Evolutionary conservation across 2,888 invertebrate species (phyloP).

Genomic region (Phanerotoma sp.): DNA sequence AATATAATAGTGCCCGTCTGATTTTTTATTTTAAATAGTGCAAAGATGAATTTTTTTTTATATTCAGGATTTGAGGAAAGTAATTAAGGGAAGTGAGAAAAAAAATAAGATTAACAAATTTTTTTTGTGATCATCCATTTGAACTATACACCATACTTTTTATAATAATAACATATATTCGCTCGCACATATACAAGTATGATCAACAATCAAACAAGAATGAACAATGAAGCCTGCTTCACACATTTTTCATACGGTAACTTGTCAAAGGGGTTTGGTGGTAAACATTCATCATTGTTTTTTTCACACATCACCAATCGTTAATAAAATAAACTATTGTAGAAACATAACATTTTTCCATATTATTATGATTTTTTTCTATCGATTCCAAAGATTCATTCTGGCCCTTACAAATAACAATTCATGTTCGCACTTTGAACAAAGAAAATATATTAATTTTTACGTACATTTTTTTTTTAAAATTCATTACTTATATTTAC

Average conservation of each 20-base stretch:
- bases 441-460: slow-evolving; percentile 37
- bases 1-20: too few relatives aligned
- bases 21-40: too few relatives aligned
- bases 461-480: slow-evolving; percentile 33
- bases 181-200: slow-evolving; percentile 28
- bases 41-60: too few relatives aligned
- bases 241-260: slow-evolving; percentile 30
- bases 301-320: neutral
- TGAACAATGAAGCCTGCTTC: slow-evolving; percentile 49
- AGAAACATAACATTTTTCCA: slow-evolving; percentile 2
- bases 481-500: slow-evolving; percentile 45
- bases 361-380: neutral
- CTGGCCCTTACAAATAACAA: slow-evolving; percentile 9
- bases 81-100: too few relatives aligned
- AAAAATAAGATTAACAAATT: too few relatives aligned
- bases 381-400: slow-evolving; percentile 12
- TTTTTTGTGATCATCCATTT: too few relatives aligned
- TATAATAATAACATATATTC: neutral
- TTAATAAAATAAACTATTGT: slow-evolving; percentile 2
- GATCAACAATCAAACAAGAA: slow-evolving; percentile 43
- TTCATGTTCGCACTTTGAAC: slow-evolving; percentile 29
- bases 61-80: too few relatives aligned
- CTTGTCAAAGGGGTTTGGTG: neutral
- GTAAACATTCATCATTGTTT: neutral
- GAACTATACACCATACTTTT: too few relatives aligned